Evolutionary conservation across 1,140 invertebrate species (phyloP).

Genomic region (Drosophila equinoxialis): DNA sequence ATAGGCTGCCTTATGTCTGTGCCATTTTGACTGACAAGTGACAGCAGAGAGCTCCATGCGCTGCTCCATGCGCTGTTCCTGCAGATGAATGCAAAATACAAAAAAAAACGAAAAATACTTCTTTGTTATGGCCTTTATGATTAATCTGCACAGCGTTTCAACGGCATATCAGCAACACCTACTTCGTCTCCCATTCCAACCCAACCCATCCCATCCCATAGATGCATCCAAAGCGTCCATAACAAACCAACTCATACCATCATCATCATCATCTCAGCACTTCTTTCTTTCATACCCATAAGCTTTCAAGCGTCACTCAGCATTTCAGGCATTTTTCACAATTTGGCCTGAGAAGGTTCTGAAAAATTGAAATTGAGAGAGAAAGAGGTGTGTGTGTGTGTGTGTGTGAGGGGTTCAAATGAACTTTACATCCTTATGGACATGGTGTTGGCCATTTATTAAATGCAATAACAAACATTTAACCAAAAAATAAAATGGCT

Average conservation of each 20-base stretch:
- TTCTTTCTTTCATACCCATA: conserved; percentile 9
- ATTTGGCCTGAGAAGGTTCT: conserved; percentile 11
- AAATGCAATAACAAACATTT: neutral
- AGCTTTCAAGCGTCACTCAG: conserved; percentile 16
- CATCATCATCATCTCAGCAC: conserved; percentile 1
- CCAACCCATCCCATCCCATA: neutral
- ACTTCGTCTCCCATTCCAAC: conserved; percentile 24
- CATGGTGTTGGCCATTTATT: neutral
- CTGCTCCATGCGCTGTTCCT: conserved; percentile 31
- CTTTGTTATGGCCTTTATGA: conserved; percentile 66
- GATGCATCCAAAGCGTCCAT: neutral
- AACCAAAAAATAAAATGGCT: neutral
- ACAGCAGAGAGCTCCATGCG: conserved; percentile 35
- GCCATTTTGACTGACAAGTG: conserved; percentile 62
- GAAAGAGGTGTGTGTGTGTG: too few relatives aligned
- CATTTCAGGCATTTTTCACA: conserved; percentile 14
- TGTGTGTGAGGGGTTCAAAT: neutral
- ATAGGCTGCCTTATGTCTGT: conserved; percentile 40
- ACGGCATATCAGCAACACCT: conserved; percentile 66
- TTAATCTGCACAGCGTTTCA: conserved; percentile 64
- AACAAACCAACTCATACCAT: neutral
- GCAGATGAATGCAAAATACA: conserved; percentile 42
- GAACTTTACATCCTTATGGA: neutral
- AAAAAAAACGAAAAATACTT: conserved; percentile 35
- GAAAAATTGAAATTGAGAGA: conserved; percentile 33